phyloP scores from a whole-genome alignment of 1,140 invertebrate genomes.

The Luehdorfia chinensis region DNA sequence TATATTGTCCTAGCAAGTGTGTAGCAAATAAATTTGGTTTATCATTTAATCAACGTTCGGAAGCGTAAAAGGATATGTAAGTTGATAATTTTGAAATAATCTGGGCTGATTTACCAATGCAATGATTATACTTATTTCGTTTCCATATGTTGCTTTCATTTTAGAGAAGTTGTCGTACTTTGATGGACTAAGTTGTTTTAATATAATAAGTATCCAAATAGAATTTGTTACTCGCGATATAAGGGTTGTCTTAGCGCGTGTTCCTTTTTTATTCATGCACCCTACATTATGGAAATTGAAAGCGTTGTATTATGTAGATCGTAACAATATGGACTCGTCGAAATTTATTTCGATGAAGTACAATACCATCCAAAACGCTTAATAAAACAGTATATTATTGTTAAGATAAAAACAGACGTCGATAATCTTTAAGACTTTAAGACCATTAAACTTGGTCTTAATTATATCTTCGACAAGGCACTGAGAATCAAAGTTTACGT shows the following conservation, averaged over 20 bases:
- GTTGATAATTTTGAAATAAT: not conserved
- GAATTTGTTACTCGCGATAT: no score
- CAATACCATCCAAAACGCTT: conserved; percentile 4
- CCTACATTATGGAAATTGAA: no score
- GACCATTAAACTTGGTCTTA: conserved; percentile 7
- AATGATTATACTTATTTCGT: not conserved
- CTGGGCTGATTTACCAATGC: no score
- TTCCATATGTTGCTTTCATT: not conserved
- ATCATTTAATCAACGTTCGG: conserved; percentile 3
- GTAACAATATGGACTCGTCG: not conserved
- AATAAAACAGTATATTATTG: conserved; percentile 12
- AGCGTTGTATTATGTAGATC: no score
- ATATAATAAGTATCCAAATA: no score
- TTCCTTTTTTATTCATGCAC: no score
- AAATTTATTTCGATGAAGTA: conserved; percentile 10
- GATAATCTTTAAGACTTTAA: conserved; percentile 10
- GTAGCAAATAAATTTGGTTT: not conserved
- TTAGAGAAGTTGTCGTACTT: not conserved
- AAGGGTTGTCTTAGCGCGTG: no score
- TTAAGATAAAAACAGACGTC: conserved; percentile 4
- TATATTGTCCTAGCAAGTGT: conserved; percentile 56
- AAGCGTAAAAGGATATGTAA: conserved; percentile 2
- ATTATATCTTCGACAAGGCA: conserved; percentile 6
- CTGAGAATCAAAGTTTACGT: not conserved
- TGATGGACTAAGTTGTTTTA: no score